A percentile compares a stretch with the other conserved stretches of the same genome.
Conservation (phyloP, 2,113 vertebrate genomes). For the Gallinago media region DNA sequence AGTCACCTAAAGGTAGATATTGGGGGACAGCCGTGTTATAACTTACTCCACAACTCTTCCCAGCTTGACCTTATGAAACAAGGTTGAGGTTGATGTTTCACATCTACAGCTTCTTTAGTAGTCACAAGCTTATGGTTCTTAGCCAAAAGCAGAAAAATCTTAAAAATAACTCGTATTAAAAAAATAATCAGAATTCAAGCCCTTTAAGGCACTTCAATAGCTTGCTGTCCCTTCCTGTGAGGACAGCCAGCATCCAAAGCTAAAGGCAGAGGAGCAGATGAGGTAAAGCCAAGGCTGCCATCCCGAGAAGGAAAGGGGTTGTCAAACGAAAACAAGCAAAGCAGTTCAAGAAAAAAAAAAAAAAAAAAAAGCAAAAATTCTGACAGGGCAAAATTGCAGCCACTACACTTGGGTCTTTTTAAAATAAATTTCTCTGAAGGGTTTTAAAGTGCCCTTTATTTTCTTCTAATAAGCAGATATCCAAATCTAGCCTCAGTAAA, state of each 20-base stretch:
- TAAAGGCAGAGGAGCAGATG: background rate
- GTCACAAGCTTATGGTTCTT: background rate
- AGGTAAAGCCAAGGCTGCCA: background rate
- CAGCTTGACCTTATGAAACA: background rate
- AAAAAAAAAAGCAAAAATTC: background rate
- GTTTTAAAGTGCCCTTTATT: background rate
- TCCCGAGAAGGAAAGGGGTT: background rate
- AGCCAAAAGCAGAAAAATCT: background rate
- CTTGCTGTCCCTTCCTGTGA: background rate
- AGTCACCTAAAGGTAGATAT: rapidly evolving
- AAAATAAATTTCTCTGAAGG: background rate
- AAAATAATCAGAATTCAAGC: background rate
- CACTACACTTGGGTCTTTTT: background rate
- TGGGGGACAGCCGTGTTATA: background rate
- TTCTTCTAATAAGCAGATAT: background rate
- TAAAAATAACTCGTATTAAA: background rate
- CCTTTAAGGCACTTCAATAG: background rate
- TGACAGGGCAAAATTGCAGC: background rate
- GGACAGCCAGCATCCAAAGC: background rate
- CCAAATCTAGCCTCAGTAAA: background rate
- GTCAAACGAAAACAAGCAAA: background rate
- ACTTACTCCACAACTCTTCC: background rate
- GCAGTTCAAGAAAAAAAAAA: background rate
- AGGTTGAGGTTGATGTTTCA: background rate
- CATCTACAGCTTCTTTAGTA: rapidly evolving